phyloP scores from a whole-genome alignment of 92 coral and sea anemone genomes.

The Galaxea fascicularis region DNA sequence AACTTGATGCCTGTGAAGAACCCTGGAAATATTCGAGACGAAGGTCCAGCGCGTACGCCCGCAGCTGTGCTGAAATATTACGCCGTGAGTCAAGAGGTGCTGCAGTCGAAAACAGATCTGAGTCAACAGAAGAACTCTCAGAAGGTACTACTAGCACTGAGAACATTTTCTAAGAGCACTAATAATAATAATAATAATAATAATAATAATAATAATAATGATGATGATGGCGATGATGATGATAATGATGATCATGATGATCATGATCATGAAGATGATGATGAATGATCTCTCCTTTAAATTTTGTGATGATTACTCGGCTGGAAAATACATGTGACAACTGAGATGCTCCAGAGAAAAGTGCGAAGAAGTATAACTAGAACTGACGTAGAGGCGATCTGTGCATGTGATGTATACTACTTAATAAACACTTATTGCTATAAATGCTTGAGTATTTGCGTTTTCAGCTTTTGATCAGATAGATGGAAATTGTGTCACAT shows the following conservation, averaged over 20 bases:
- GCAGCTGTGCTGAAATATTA: neutral
- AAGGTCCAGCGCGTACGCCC: conserved; percentile 9
- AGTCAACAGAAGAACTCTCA: neutral
- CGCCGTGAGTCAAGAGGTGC: neutral
- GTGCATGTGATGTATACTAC: too few relatives aligned
- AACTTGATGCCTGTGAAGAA: neutral
- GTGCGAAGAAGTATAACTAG: too few relatives aligned
- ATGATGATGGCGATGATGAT: too few relatives aligned
- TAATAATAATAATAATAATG: too few relatives aligned
- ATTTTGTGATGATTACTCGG: too few relatives aligned
- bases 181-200: too few relatives aligned
- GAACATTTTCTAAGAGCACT: neutral
- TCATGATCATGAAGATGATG: too few relatives aligned
- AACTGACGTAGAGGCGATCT: too few relatives aligned
- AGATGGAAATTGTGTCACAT: neutral
- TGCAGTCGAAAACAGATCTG: neutral
- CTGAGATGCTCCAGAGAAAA: too few relatives aligned
- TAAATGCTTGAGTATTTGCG: neutral
- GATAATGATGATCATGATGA: too few relatives aligned
- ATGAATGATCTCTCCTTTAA: too few relatives aligned
- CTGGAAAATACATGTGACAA: too few relatives aligned
- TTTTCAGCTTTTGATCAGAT: neutral
- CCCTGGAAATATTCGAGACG: conserved; percentile 22
- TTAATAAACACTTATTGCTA: neutral
- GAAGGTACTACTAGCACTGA: neutral